These are phyloP conservation scores for Lacerta bilineata DNA, from an alignment of 2,797 vertebrate genomes.

Conservation along the genomic window DNA sequence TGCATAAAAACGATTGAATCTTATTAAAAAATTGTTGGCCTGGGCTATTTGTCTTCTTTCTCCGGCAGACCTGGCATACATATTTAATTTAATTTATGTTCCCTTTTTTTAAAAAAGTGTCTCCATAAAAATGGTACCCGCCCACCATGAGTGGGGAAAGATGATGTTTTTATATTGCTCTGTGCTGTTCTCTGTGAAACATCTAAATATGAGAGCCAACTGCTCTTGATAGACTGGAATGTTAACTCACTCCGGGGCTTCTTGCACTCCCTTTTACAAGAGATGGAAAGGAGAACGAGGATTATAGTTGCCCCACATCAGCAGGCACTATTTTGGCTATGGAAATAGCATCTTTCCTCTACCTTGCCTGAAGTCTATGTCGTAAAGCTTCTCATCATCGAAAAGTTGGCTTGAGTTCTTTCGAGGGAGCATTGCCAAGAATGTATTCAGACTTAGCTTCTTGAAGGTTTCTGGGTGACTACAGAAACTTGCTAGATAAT, in stretches of 20 bases:
- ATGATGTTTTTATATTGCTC: slow-evolving; percentile 40
- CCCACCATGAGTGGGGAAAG: slow-evolving; percentile 49
- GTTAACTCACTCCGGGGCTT: slow-evolving; percentile 56
- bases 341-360: not conserved
- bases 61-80: slow-evolving; percentile 74
- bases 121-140: slow-evolving; percentile 59
- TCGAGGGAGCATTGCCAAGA: not conserved
- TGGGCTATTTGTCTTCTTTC: slow-evolving; percentile 71
- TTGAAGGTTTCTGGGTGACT: fast-evolving
- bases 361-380: not conserved
- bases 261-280: not conserved
- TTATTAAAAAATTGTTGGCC: slow-evolving; percentile 76
- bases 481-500: not conserved
- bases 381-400: not conserved
- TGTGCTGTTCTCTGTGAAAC: slow-evolving; percentile 43
- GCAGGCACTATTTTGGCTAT: slow-evolving; percentile 7
- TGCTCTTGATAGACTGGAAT: slow-evolving; percentile 38
- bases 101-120: slow-evolving; percentile 63
- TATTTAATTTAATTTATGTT: slow-evolving; percentile 80
- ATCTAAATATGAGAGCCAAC: slow-evolving; percentile 41
- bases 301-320: not conserved
- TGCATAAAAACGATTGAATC: slow-evolving; percentile 74
- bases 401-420: not conserved
- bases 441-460: not conserved
- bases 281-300: not conserved